A percentile compares a stretch with the other conserved stretches of the same genome.
phyloP scores from a whole-genome alignment of 2,113 vertebrate genomes.

The Lamprotornis superbus region DNA sequence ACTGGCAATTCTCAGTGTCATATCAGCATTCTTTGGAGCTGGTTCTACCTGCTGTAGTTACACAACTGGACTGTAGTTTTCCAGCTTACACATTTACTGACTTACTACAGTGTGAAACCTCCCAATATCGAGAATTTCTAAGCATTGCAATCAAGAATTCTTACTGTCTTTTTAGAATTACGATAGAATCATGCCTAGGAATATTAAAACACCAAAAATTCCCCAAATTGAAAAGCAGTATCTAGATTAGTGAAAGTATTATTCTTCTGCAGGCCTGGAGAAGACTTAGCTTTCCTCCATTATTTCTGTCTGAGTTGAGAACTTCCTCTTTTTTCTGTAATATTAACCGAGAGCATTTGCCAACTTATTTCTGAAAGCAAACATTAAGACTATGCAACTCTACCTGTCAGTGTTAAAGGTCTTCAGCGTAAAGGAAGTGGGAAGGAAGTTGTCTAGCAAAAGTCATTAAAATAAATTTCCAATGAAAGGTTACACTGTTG shows the following conservation, averaged over 20 bases:
- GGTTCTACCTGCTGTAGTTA: background rate
- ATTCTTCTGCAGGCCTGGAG: background rate
- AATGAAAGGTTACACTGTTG: background rate
- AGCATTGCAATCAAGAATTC: background rate
- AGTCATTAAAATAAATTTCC: background rate
- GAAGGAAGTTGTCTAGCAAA: background rate
- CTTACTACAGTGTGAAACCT: background rate
- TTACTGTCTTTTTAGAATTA: background rate
- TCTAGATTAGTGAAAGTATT: background rate
- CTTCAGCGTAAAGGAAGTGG: background rate
- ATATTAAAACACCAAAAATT: background rate
- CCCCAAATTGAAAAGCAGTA: background rate
- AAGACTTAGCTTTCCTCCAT: background rate
- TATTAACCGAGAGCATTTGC: background rate
- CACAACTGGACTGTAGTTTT: background rate
- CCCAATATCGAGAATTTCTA: background rate
- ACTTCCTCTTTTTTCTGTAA: background rate
- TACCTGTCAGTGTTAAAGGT: background rate
- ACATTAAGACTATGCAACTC: background rate
- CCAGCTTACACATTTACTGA: background rate
- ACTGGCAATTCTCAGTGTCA: background rate
- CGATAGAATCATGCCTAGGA: background rate
- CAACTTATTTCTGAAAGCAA: background rate
- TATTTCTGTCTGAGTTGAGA: background rate
- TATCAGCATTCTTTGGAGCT: background rate